Evolutionary conservation across 1,140 invertebrate genomes (phyloP), one percentile per base, ranked within the genome.

Genomic region (Drosophila rhopaloa): DNA sequence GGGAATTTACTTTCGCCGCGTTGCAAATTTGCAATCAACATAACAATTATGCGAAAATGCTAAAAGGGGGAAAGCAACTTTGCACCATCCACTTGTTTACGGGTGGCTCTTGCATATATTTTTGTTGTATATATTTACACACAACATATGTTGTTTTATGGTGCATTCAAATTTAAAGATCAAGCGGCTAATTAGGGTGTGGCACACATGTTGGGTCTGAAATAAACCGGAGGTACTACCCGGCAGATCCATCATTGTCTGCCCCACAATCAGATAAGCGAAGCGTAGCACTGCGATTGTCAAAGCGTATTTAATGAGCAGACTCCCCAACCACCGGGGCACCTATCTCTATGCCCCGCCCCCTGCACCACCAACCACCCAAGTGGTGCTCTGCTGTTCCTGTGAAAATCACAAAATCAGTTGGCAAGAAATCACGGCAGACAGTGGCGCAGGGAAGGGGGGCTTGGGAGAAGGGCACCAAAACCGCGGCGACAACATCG

Each of bases 321-420:
- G 44, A 47, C 58, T 53, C 44, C 44, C 43, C 4, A 32, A 46
- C 32, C 53, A 47, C 40, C 16, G 16, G 14, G 50, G 29, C 46
- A 48, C 11, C 46, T 24, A n/a, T 40, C 5, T 7, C 5, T 13
- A n/a, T 27, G 6, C 29, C 29, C 4, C 47, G 9, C 27, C 47
- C 27, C 19, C 43, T 13, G 27, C 44, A 16, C 14, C n/a, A 38
- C 16, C 43, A 44, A 41, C 57, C 55, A 65, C 32, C 57, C 58
- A 55, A 47, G 67, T 68, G 72, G 78, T 58, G 58, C 53, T 84
- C 37, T 83, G 61, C 53, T 84, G 37, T 83, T 88, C 44, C 83
- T 83, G 72, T 56, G 85, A 84, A 90, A 89, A 89, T 88, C 84
- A 88, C 53, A 72, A 89, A 88, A 88, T 88, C 84, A 89, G 84